These are phyloP conservation scores for Crossaster papposus DNA, from an alignment of 53 echinoderm and acorn worm species.

Conservation along the genomic window DNA sequence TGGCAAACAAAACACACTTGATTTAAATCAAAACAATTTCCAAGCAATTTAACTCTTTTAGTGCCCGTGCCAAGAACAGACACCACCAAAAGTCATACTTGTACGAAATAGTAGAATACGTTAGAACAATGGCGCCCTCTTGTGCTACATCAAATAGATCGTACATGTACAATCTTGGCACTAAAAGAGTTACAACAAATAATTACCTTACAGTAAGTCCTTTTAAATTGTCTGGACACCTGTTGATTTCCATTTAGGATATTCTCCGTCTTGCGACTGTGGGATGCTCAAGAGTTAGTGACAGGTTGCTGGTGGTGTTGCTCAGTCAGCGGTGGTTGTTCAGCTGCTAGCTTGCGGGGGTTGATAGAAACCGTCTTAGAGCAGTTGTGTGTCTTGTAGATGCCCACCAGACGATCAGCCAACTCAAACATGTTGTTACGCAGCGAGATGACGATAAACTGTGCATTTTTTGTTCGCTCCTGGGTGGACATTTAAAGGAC, in stretches of 20 bases:
- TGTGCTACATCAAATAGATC: too few species aligned
- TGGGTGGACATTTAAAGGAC: conserved; percentile 37
- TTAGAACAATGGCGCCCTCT: too few species aligned
- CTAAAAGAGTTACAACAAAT: too few species aligned
- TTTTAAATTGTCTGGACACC: not conserved
- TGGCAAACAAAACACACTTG: too few species aligned
- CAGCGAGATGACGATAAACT: conserved; percentile 95
- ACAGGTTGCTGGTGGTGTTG: conserved; percentile 5
- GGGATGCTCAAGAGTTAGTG: not conserved
- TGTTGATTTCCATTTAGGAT: not conserved
- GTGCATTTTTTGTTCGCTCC: conserved; percentile 98
- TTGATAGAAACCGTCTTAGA: conserved; percentile 95
- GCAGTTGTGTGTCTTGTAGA: conserved; percentile 98
- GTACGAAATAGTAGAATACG: too few species aligned
- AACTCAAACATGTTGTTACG: conserved; percentile 99
- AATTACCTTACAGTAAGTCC: not conserved
- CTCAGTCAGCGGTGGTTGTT: not conserved
- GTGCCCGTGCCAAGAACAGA: too few species aligned
- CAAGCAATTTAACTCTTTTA: too few species aligned
- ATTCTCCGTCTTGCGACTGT: not conserved
- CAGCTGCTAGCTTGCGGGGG: conserved; percentile 70
- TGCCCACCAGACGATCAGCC: conserved; percentile 92
- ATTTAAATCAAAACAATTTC: too few species aligned
- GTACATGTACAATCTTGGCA: too few species aligned
- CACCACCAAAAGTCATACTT: too few species aligned